Evolutionary conservation across 2,888 invertebrate genomes (phyloP), one percentile per base, ranked within the genome.

Genomic region (Diarsia rubi): DNA sequence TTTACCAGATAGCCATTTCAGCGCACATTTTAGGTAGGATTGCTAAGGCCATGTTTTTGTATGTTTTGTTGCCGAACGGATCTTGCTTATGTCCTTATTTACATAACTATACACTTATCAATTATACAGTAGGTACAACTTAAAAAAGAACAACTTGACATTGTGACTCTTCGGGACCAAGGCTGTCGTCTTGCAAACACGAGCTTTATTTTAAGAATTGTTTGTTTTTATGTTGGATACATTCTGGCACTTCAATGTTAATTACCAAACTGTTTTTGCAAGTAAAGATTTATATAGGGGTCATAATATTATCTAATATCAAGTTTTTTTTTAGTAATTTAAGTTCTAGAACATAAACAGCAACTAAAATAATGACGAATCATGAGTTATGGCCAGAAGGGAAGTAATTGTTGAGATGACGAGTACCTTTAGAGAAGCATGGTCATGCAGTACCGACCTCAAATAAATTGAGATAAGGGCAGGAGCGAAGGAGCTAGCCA

Each of bases 121-220:
- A 68, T 31, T 45, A 21, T 19, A 8, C 57, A 65, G 59, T 47
- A 47, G 57, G 19, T 47, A 31, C 11, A 19, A 27, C 27, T 45
- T 45, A 19, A 47, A 37, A 37, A 69, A 75, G 52, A 45, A 0
- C n/a, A 62, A 27, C 75, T 75, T 75, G 52, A 31, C 62, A 63
- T 31, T 31, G 69, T 75, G 66, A 74, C n/a, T 59, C 5, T 16
- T 54, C 37, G 62, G n/a, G 19, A 54, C 44, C 52, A 62, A 75
- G 60, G 59, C 24, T 75, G 14, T 59, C 24, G 24, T 24, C 12
- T 31, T 31, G 9, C n/a, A 74, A 62, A 49, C 19, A 52, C 3
- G 11, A 75, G 49, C 49, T 52, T 52, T 60, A 31, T 74, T 75
- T 59, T 59, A 49, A 45, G 19, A 74, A n/a, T 16, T 16, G 37